Base-by-base conservation (phyloP, 2,888 invertebrate genomes). In the Cyclophora albipunctata region DNA sequence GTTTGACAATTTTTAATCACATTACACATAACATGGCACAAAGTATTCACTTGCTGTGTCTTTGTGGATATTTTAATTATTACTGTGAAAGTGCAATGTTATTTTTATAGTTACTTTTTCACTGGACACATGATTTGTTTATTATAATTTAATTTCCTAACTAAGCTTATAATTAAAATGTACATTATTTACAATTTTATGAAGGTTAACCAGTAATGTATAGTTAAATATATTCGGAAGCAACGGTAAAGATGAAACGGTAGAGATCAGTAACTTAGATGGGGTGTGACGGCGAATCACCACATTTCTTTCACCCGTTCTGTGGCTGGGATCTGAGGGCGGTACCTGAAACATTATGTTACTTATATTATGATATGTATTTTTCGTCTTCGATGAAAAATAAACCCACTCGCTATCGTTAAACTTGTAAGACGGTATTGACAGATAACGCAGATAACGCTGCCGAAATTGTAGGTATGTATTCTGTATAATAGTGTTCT, bases 221-320 rank as follows among this genome's bases (percentile, higher is more conserved):
- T 47, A 34, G 7, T 48, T 46, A 35, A 52, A 20, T 20, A 20
- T 20, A 20, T 20, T 20, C 20, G 20, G 20, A 20, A 20, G 20
- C 20, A 20, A 20, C 20, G 20, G 20, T 20, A 20, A 20, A 45
- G n/a, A 5, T 45, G 35, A 2, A 40, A 7, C 42, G 46, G 45
- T 50, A 49, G 55, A 55, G 55, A 7, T 35, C 46, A 45, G 2
- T 34, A 37, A 37, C 37, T 5, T 5, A 46, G 33, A 47, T 44
- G 42, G 20, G 20, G 20, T 20, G 20, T 20, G 20, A 20, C 20
- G 20, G 20, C 51, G 52, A 55, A 61, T 89, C 80, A 91, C 91
- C 91, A 90, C 90, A 90, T 90, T 53, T 90, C 90, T 64, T 90
- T 90, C 34, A 90, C 82, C 69, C 90, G 79, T 64, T 90, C 90